Evolutionary conservation across 2,888 invertebrate species (phyloP).

Genomic region (Gisinianus flammeolus): DNA sequence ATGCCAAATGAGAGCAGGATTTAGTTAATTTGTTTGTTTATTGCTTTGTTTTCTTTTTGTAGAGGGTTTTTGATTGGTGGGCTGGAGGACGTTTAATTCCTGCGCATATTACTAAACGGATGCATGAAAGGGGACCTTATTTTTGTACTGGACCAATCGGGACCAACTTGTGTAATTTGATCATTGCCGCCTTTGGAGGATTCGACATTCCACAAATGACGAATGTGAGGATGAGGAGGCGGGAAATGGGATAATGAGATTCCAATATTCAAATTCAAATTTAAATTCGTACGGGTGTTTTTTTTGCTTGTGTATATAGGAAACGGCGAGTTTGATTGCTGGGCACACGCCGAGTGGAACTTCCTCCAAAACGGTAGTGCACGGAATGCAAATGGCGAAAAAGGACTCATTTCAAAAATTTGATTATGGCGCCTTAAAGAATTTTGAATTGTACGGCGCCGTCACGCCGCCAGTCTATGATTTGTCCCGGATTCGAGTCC

Average conservation of each 20-base stretch:
- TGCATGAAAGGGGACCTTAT: not conserved
- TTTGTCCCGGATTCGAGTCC: not conserved
- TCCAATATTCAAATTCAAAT: no score
- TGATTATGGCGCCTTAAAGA: not conserved
- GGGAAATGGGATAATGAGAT: no score
- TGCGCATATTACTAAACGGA: not conserved
- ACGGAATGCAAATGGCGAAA: not conserved
- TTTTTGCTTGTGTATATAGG: not conserved
- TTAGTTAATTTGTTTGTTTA: no score
- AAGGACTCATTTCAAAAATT: not conserved
- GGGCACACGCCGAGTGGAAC: not conserved
- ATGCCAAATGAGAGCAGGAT: no score
- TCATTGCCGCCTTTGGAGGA: not conserved
- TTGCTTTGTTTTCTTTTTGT: not conserved
- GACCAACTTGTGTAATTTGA: not conserved
- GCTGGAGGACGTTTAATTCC: not conserved
- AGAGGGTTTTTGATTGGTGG: not conserved
- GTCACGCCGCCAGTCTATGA: not conserved
- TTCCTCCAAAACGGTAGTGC: not conserved
- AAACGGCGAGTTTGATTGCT: not conserved
- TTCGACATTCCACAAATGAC: not conserved
- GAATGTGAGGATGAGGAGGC: not conserved
- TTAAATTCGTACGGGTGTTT: not conserved
- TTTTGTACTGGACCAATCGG: not conserved
- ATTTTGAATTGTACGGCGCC: not conserved